phyloP scores from a whole-genome alignment of 2,888 invertebrate genomes.

The Loripinus fragilis region DNA sequence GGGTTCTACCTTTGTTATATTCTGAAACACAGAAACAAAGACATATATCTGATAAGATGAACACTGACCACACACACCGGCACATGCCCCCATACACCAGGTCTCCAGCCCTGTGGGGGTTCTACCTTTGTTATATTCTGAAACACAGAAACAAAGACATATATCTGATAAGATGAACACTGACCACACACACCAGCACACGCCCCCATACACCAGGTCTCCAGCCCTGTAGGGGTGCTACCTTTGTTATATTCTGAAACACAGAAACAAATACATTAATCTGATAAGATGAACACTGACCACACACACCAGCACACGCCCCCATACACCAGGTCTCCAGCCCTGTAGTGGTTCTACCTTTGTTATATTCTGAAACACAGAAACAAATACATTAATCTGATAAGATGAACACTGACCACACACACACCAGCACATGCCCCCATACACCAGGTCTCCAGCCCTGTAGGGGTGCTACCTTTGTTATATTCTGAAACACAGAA shows the following conservation, averaged over 20 bases:
- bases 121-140: constrained; percentile 71
- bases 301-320: constrained; percentile 95
- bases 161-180: constrained; percentile 97
- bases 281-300: constrained; percentile 98
- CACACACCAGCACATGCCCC: constrained; percentile 95
- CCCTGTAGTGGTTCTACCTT: constrained; percentile 85
- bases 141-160: too few species aligned
- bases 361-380: constrained; percentile 69
- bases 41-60: constrained; percentile 99
- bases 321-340: constrained; percentile 91
- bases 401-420: constrained; percentile 98
- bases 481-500: constrained; percentile 71
- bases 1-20: constrained; percentile 81
- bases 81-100: constrained; percentile 93
- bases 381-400: constrained; percentile 98
- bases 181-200: constrained; percentile 97
- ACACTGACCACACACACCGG: constrained; percentile 97
- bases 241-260: constrained; percentile 72
- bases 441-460: constrained; percentile 89
- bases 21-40: too few species aligned
- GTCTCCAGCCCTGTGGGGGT: constrained; percentile 87
- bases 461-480: constrained; percentile 84
- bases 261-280: too few species aligned
- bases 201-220: constrained; percentile 93
- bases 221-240: constrained; percentile 85